Evolutionary conservation across 1,140 invertebrate species (phyloP).

Genomic region (Pseudachorutes palmiensis): DNA sequence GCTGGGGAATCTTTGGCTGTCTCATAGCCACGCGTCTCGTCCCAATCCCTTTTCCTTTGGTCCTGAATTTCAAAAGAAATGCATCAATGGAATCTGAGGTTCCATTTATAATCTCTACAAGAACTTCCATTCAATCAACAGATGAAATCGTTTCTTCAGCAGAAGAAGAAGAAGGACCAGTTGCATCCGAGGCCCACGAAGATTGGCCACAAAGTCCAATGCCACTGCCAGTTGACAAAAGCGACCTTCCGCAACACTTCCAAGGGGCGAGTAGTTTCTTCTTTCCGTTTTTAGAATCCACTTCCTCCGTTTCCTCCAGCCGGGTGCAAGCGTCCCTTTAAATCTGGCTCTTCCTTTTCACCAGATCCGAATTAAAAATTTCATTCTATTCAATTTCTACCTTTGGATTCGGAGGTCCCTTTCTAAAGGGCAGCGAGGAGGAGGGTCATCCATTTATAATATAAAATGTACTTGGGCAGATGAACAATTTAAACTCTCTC

Average conservation of each 20-base stretch:
- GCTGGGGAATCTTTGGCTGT: neutral
- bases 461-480: no score
- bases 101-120: neutral
- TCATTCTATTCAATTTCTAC: neutral
- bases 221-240: neutral
- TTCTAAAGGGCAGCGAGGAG: no score
- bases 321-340: no score
- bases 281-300: neutral
- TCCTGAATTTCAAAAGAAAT: constrained; percentile 11
- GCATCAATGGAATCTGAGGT: neutral
- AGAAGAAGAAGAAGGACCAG: constrained; percentile 2
- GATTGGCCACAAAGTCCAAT: constrained; percentile 2
- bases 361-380: neutral
- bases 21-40: constrained; percentile 10
- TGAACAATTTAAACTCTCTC: no score
- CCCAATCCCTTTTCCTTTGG: neutral
- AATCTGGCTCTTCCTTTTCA: neutral
- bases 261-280: neutral
- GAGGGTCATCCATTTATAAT: no score
- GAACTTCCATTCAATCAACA: neutral
- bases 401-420: neutral
- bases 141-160: no score
- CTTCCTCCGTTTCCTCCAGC: neutral
- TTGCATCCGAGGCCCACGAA: neutral
- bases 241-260: neutral